Evolutionary conservation across 2,113 vertebrate genomes (phyloP), one percentile per base, ranked within the genome.

Genomic region (Strix aluco): DNA sequence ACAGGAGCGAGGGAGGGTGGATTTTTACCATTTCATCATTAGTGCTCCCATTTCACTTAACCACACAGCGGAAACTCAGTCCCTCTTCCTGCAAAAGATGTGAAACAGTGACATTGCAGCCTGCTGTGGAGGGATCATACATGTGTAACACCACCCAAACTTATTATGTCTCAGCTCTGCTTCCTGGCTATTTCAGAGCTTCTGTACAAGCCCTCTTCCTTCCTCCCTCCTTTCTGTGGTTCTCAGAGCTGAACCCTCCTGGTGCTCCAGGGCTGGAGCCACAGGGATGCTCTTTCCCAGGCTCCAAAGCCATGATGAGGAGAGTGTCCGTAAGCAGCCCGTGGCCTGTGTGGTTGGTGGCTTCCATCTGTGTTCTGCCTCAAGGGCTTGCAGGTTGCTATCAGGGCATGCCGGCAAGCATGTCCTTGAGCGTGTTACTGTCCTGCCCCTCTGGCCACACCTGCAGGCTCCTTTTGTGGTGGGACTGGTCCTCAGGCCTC

Each of bases 271-370:
- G 23, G 10, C 19, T 63, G 20, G 32, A 69, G 32, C 42, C 44
- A 51, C 49, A 40, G 20, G 49, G 29, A 30, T 63, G 36, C 11
- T 51, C 32, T 74, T 57, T 81, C 40, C 32, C 36, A 40, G 49
- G 40, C 23, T 74, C 32, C 42, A 51, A 63, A 67, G 17, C 19
- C 69, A 7, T 4, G 13, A 61, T 0, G 3, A 70, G 34, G 42
- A 44, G 21, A 26, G 30, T 21, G 26, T 22, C 22, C 0, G 0
- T 0, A 1, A 55, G 59, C 10, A 84, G 29, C 66, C 38, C 15
- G 4, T 32, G 52, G 12, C 8, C 17, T 3, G 1, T 17, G 40
- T 55, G 66, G 49, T 29, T 79, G 40, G 30, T 29, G 32, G 61
- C 36, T 58, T 52, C 38, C 63, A 25, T 7, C 29, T 23, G 29